Conservation (phyloP, 2,888 invertebrate species). For the Caenorhabditis becei region DNA sequence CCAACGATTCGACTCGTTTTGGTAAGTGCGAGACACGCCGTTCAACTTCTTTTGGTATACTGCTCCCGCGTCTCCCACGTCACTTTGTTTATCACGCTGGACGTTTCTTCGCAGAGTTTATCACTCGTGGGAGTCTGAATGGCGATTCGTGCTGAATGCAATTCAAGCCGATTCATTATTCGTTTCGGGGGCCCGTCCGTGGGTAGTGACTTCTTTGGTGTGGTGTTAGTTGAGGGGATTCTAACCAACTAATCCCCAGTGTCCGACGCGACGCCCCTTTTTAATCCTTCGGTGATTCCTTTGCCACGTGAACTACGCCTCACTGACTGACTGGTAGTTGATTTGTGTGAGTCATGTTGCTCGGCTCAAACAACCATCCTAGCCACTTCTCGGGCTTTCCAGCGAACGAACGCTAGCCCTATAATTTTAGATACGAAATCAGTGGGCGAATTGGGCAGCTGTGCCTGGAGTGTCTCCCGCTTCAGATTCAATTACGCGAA, state of each 20-base stretch:
- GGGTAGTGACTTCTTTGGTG: background rate
- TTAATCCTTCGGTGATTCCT: slow-evolving; percentile 44
- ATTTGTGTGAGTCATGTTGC: slow-evolving; percentile 4
- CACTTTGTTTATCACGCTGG: slow-evolving; percentile 42
- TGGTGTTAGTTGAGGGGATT: slow-evolving; percentile 37
- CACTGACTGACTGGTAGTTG: background rate
- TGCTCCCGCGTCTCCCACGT: slow-evolving; percentile 13
- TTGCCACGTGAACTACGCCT: background rate
- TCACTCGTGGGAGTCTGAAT: slow-evolving; percentile 31
- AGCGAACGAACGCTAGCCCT: slow-evolving; percentile 6
- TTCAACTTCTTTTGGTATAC: background rate
- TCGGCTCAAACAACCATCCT: background rate
- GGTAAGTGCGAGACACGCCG: slow-evolving; percentile 10
- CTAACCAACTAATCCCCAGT: slow-evolving; percentile 43
- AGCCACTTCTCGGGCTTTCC: background rate
- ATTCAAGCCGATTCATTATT: slow-evolving; percentile 4
- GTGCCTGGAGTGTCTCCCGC: slow-evolving; percentile 4
- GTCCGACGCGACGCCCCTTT: slow-evolving; percentile 25
- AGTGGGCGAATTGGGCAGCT: slow-evolving; percentile 20
- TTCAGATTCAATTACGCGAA: slow-evolving; percentile 23
- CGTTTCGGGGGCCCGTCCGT: background rate
- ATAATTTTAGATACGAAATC: slow-evolving; percentile 30
- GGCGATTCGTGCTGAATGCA: background rate
- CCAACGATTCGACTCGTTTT: slow-evolving; percentile 12
- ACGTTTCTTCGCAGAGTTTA: background rate